These are phyloP conservation scores for Vesta saturnalis DNA, from an alignment of 2,888 invertebrate genomes.

Conservation along the genomic window DNA sequence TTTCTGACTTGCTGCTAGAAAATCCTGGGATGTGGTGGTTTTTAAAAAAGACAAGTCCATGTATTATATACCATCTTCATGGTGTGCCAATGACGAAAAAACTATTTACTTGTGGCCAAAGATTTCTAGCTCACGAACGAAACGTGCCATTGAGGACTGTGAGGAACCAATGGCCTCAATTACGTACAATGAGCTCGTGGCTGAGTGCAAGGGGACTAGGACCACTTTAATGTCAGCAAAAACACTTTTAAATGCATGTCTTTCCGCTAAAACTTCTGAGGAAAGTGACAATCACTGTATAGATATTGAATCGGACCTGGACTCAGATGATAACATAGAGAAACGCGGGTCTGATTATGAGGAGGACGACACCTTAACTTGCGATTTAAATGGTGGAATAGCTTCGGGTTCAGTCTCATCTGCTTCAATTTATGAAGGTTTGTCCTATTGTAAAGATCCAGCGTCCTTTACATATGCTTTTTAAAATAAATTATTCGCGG, in stretches of 20 bases:
- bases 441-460: too few species aligned
- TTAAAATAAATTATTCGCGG: too few species aligned
- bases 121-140: too few species aligned
- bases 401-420: not conserved
- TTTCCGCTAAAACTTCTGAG: not conserved
- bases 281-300: not conserved
- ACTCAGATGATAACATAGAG: not conserved
- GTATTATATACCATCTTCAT: too few species aligned
- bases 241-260: too few species aligned
- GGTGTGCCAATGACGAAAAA: not conserved
- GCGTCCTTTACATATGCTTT: too few species aligned
- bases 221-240: too few species aligned
- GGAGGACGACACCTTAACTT: not conserved
- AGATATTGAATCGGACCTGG: not conserved
- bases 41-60: not conserved
- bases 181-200: not conserved
- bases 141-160: too few species aligned
- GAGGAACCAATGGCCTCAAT: too few species aligned
- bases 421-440: not conserved
- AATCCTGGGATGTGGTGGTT: not conserved
- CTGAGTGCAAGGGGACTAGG: not conserved
- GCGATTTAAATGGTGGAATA: not conserved
- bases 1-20: not conserved
- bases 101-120: too few species aligned
- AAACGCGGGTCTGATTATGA: not conserved